Conservation (phyloP, 2,888 invertebrate genomes). For the Drosophila subquinaria region DNA sequence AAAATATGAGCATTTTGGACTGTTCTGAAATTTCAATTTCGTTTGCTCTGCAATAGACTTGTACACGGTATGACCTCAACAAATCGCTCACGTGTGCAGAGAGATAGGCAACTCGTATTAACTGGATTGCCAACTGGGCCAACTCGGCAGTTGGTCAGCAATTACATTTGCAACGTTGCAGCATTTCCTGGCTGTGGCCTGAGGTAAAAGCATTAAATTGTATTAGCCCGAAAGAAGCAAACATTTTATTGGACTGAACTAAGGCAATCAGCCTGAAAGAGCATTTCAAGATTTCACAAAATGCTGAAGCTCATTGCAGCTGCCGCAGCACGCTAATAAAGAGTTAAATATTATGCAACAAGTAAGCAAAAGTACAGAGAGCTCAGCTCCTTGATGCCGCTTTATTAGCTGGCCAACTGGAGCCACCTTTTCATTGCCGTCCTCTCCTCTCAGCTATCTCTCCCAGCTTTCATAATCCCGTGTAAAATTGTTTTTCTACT, state of each 20-base stretch:
- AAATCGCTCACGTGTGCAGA: slow-evolving; percentile 48
- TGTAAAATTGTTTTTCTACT: slow-evolving; percentile 74
- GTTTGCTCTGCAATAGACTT: slow-evolving; percentile 5
- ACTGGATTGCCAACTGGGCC: slow-evolving; percentile 23
- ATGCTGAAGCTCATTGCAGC: slow-evolving; percentile 29
- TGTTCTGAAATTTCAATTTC: slow-evolving; percentile 26
- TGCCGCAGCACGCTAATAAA: slow-evolving; percentile 63
- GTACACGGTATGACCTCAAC: slow-evolving; percentile 4
- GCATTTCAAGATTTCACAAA: slow-evolving; percentile 57
- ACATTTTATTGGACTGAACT: slow-evolving; percentile 61
- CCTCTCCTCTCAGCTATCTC: neutral
- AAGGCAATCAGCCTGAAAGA: slow-evolving; percentile 73
- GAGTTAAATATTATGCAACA: slow-evolving; percentile 78
- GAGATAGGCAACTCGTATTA: slow-evolving; percentile 25
- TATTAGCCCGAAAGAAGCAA: slow-evolving; percentile 57
- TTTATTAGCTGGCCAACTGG: slow-evolving; percentile 71
- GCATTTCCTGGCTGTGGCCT: slow-evolving; percentile 43
- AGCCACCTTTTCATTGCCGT: slow-evolving; percentile 43
- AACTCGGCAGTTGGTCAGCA: slow-evolving; percentile 44
- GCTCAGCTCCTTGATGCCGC: slow-evolving; percentile 62
- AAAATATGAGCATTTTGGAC: slow-evolving; percentile 18
- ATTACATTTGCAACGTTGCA: slow-evolving; percentile 60
- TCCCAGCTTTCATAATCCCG: slow-evolving; percentile 57
- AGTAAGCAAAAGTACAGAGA: slow-evolving; percentile 57
- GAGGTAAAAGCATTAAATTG: slow-evolving; percentile 63